These are phyloP conservation scores for Lasioglossum morio DNA, from an alignment of 2,888 invertebrate genomes.

Conservation along the genomic window DNA sequence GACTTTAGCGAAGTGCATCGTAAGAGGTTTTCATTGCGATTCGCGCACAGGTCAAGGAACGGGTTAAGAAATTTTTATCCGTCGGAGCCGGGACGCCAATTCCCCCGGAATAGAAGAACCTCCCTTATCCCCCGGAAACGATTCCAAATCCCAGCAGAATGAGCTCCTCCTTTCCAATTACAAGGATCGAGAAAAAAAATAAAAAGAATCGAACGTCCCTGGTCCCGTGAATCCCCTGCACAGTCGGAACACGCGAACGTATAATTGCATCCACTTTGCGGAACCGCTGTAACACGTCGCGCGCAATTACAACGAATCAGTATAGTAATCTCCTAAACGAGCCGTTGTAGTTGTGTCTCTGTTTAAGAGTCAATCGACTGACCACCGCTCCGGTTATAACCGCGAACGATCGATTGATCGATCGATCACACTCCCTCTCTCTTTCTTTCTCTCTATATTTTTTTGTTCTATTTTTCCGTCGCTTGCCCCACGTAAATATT, in stretches of 20 bases:
- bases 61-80: neutral
- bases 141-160: neutral
- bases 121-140: neutral
- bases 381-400: conserved; percentile 37
- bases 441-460: neutral
- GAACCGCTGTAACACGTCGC: conserved; percentile 14
- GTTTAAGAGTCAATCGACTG: conserved; percentile 43
- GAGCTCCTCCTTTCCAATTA: neutral
- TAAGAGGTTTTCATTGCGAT: neutral
- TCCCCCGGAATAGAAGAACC: neutral
- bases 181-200: neutral
- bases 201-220: conserved; percentile 6
- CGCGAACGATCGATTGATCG: neutral
- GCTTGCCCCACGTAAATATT: conserved; percentile 29
- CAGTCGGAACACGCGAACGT: neutral
- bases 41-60: neutral
- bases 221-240: neutral
- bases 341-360: conserved; percentile 28
- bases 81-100: neutral
- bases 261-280: conserved; percentile 52
- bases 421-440: neutral
- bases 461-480: neutral
- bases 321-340: neutral
- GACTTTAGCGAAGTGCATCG: neutral
- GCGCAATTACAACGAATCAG: conserved; percentile 35